phyloP scores from a whole-genome alignment of 2,888 invertebrate genomes.

The Perithous albicinctus region DNA sequence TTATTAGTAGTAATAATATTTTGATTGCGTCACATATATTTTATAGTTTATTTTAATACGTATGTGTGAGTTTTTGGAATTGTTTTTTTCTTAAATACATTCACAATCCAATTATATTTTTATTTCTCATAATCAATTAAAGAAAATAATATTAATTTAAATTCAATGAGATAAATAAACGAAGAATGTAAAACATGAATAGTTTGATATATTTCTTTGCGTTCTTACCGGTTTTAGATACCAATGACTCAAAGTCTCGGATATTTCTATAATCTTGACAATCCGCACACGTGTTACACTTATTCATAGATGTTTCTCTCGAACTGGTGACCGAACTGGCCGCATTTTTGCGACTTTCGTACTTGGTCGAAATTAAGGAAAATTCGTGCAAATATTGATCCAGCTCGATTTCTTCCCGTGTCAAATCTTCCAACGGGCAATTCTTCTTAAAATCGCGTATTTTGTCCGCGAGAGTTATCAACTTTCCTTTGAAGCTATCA shows the following conservation, averaged over 20 bases:
- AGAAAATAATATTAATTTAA: not conserved
- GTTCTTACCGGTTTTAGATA: constrained; percentile 79
- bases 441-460: constrained; percentile 77
- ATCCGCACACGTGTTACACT: constrained; percentile 25
- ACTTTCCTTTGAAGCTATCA: constrained; percentile 74
- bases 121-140: not conserved
- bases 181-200: no score
- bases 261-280: constrained; percentile 70
- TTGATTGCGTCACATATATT: no score
- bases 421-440: constrained; percentile 69
- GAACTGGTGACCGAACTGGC: not conserved
- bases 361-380: constrained; percentile 71
- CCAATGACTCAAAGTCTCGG: constrained; percentile 76
- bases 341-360: constrained; percentile 66
- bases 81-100: no score
- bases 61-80: no score
- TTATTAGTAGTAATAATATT: no score
- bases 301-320: constrained; percentile 48
- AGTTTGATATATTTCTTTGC: not conserved
- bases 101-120: no score
- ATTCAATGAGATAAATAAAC: no score
- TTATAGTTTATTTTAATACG: no score
- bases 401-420: constrained; percentile 74
- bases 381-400: constrained; percentile 74
- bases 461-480: constrained; percentile 77